Conservation (phyloP, 2,888 invertebrate species). For the Coremacera marginata region DNA sequence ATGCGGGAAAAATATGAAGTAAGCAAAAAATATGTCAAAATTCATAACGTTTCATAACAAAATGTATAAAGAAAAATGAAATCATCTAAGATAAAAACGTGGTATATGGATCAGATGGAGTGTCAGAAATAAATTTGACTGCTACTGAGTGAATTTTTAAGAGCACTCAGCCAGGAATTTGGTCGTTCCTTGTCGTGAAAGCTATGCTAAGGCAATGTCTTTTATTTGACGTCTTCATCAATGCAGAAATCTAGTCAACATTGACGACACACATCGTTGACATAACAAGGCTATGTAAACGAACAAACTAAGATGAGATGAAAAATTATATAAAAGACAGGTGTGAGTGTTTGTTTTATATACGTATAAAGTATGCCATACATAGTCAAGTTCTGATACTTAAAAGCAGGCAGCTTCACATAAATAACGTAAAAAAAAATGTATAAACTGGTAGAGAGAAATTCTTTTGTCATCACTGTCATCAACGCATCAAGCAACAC, state of each 20-base stretch:
- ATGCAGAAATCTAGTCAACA: conserved; percentile 18
- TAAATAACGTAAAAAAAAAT: too few relatives aligned
- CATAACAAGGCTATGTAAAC: too few relatives aligned
- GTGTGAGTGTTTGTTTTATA: too few relatives aligned
- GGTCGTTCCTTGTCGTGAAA: neutral
- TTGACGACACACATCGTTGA: conserved; percentile 5
- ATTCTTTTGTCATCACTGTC: too few relatives aligned
- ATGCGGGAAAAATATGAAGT: neutral
- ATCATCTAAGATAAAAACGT: neutral
- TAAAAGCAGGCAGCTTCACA: too few relatives aligned
- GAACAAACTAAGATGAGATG: too few relatives aligned
- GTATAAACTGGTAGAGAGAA: too few relatives aligned
- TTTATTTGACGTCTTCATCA: conserved; percentile 7
- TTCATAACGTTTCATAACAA: too few relatives aligned
- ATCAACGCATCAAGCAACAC: too few relatives aligned
- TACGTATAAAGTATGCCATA: too few relatives aligned
- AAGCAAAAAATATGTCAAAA: neutral
- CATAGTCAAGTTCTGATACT: too few relatives aligned
- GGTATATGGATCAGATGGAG: neutral
- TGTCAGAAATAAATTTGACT: conserved; percentile 6
- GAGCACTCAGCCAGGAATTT: neutral
- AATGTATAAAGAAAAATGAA: neutral
- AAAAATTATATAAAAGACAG: too few relatives aligned
- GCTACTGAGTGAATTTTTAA: neutral
- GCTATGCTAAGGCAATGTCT: neutral